Base-by-base conservation (phyloP, 2,113 vertebrate genomes). In the Tylochromis polylepis region DNA sequence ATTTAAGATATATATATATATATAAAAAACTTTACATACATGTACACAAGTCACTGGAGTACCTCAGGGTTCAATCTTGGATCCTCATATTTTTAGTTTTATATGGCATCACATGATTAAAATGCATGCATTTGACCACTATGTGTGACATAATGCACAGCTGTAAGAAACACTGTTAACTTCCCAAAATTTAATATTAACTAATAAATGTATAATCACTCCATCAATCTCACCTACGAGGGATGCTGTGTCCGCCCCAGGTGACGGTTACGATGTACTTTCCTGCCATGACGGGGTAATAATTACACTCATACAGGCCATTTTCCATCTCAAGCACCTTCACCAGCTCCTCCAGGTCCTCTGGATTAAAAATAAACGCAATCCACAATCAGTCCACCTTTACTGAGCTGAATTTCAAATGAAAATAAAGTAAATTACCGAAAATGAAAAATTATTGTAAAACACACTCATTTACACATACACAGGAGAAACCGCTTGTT, bases 221-320 rank as follows among this genome's bases (percentile, higher is more conserved):
- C 10, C 14, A 5, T 34, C 16, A 9, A 38, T 12, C 91, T 96
- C 62, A 99, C 98, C 98, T 98, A 90, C 98, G 97, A 8, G 98
- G 97, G 75, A 99, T 97, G 94, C 96, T 95, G 4, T 97, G 96
- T 89, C 97, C 97, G 0, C 98, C 98, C 98, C 98, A 99, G 0
- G 96, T 98, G 89, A 98, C 97, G 87, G 93, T 96, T 67, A 99
- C 95, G 5, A 93, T 91, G 16, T 99, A 98, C 75, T 97, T 98
- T 31, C 98, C 98, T 0, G 94, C 93, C 56, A 97, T 93, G 38
- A 96, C 72, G 0, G 98, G 98, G 83, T 97, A 97, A 88, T 99
- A 99, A 56, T 98, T 97, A 88, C 97, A 99, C 89, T 98, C 97
- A 4, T 95, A 98, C 58, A 97, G 92, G 0, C 97, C 97, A 0